Conservation (phyloP, 2,113 vertebrate genomes). For the cat (Felis catus) region F.catus_Fca126_mat1.0 CM031412.1:54572001-54572500, state of each 20-base stretch:
- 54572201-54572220: not conserved
- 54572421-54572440: not conserved
- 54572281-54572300: not conserved
- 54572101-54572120: not conserved
- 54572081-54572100: not conserved
- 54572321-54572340: not conserved
- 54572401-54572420: not conserved
- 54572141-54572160: not conserved
- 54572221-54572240: not conserved
- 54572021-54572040: not conserved
- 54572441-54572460: not conserved
- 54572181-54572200: not conserved
- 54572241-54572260: not conserved
- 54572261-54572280: not conserved
- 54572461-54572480: not conserved
- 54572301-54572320: not conserved
- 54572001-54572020: not conserved
- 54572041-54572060: not conserved
- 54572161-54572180: not conserved
- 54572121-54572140: not conserved
- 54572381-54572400: not conserved
- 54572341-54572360: not conserved
- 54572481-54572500: not conserved
- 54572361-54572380: not conserved
- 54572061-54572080: not conserved